These are phyloP conservation scores for Cyphomyrus plagiostoma DNA, from an alignment of 2,113 vertebrate species.

Conservation along the genomic window DNA sequence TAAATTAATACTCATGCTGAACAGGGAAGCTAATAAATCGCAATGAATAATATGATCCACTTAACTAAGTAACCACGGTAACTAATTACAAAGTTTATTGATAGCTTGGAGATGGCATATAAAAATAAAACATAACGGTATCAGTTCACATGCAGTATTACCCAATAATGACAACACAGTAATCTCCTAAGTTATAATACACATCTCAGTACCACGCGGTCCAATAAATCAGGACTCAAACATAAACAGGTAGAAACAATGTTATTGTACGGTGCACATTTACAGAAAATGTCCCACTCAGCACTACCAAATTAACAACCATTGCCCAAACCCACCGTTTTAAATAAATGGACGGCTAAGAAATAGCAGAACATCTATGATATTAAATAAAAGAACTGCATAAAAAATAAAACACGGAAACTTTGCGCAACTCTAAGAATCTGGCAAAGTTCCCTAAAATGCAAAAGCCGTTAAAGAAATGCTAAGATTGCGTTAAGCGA, in stretches of 20 bases:
- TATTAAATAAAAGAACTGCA: neutral
- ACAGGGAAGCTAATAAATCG: neutral
- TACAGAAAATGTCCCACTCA: neutral
- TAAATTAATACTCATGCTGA: neutral
- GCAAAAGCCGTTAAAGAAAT: neutral
- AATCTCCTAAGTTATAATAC: neutral
- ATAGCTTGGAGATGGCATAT: neutral
- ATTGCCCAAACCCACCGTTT: neutral
- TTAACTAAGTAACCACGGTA: neutral
- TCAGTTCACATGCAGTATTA: neutral
- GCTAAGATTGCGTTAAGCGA: neutral
- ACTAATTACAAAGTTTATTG: neutral
- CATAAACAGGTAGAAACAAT: neutral
- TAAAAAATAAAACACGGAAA: neutral
- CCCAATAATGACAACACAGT: neutral
- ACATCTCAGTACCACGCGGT: neutral
- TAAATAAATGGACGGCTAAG: neutral
- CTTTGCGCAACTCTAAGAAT: conserved; percentile 7
- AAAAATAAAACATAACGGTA: neutral
- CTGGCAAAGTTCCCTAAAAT: conserved; percentile 10
- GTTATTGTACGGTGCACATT: neutral
- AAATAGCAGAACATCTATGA: neutral
- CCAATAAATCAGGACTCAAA: neutral
- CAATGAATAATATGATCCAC: neutral
- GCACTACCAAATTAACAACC: neutral